Percentiles rank a stretch among this genome's conserved stretches.
phyloP scores from a whole-genome alignment of 1,140 invertebrate genomes.

The Euwallacea similis region DNA sequence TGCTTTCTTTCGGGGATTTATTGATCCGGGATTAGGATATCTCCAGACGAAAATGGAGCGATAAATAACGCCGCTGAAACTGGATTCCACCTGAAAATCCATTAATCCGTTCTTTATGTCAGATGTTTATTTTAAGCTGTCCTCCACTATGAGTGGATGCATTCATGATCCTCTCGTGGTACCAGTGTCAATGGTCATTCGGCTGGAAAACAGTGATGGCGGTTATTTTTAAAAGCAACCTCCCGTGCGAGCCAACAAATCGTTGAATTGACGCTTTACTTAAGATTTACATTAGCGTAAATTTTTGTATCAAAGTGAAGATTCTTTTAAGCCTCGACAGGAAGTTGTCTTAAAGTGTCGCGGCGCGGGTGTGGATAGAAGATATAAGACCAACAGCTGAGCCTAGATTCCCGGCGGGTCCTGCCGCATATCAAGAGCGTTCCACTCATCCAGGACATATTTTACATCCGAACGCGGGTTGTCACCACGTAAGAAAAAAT shows the following conservation, averaged over 20 bases:
- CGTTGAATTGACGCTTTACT: constrained; percentile 27
- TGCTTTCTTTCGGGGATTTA: neutral
- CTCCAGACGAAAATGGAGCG: neutral
- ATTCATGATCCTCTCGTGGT: too few species aligned
- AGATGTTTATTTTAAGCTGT: too few species aligned
- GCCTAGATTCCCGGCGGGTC: neutral
- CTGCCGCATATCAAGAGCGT: neutral
- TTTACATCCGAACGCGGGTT: neutral
- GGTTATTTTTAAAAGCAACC: constrained; percentile 12
- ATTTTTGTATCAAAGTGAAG: constrained; percentile 31
- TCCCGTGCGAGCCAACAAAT: constrained; percentile 13
- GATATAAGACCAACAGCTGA: constrained; percentile 33
- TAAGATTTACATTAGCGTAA: constrained; percentile 33
- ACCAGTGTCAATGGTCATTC: too few species aligned
- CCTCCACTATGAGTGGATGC: too few species aligned
- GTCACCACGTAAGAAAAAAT: constrained; percentile 1
- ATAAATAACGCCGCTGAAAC: neutral
- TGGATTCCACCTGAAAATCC: too few species aligned
- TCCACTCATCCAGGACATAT: constrained; percentile 3
- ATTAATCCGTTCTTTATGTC: too few species aligned
- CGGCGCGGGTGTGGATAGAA: constrained; percentile 21
- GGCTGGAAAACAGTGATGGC: too few species aligned
- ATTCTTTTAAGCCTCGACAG: constrained; percentile 25
- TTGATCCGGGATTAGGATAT: neutral
- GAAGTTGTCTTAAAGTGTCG: constrained; percentile 28